phyloP scores from a whole-genome alignment of 2,797 vertebrate genomes.

The Serranus cabrilla region DNA sequence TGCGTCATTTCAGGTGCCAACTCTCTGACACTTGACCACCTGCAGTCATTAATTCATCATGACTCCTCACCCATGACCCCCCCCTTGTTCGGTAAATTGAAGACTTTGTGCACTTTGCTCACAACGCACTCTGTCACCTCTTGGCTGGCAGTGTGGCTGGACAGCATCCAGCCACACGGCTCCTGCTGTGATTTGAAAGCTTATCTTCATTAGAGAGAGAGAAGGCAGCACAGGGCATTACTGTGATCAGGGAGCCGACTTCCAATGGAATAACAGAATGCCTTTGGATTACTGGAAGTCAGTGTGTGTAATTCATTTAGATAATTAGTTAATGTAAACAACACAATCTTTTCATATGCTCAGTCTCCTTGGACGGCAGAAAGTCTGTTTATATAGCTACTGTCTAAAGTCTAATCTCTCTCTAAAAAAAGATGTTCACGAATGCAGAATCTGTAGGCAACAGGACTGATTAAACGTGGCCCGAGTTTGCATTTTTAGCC shows the following conservation, averaged over 20 bases:
- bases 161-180: conserved; percentile 64
- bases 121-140: conserved; percentile 70
- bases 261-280: conserved; percentile 50
- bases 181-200: conserved; percentile 73
- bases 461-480: too few species aligned
- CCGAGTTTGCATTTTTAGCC: too few species aligned
- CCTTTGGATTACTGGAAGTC: conserved; percentile 48
- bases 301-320: conserved; percentile 37
- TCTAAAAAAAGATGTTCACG: too few species aligned
- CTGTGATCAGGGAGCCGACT: conserved; percentile 61
- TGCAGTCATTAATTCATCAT: conserved; percentile 65
- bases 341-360: conserved; percentile 20
- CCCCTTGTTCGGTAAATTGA: conserved; percentile 47
- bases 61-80: conserved; percentile 56
- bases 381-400: conserved; percentile 24
- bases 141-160: conserved; percentile 64
- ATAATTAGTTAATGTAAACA: conserved; percentile 50
- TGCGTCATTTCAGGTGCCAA: conserved; percentile 66
- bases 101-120: conserved; percentile 49
- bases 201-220: conserved; percentile 76
- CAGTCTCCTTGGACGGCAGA: conserved; percentile 22
- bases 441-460: too few species aligned
- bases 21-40: conserved; percentile 64
- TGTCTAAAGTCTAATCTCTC: conserved; percentile 15
- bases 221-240: conserved; percentile 62